These are phyloP conservation scores for Corythaeola cristata DNA, from an alignment of 2,113 vertebrate species.

Conservation along the genomic window DNA sequence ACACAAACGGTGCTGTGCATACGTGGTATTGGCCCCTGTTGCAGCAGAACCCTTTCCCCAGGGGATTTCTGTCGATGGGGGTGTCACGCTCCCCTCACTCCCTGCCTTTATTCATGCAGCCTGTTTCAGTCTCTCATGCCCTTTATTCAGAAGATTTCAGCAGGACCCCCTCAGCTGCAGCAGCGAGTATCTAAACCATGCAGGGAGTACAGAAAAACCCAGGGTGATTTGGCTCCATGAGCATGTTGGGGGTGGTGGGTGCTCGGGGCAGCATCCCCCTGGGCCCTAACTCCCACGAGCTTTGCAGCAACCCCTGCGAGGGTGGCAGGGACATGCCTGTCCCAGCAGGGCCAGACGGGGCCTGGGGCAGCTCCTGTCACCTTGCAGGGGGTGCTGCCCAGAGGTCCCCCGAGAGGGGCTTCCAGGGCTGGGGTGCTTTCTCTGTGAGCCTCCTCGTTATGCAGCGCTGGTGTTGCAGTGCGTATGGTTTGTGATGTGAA, in stretches of 20 bases:
- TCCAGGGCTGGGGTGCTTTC: not conserved
- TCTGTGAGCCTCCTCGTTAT: not conserved
- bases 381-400: not conserved
- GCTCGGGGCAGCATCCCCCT: not conserved
- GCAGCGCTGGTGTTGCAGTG: not conserved
- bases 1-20: not conserved
- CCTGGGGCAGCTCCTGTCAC: not conserved
- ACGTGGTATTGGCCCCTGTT: not conserved
- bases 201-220: not conserved
- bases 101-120: slow-evolving; percentile 54
- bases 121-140: slow-evolving; percentile 4
- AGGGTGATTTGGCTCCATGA: not conserved
- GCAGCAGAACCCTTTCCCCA: not conserved
- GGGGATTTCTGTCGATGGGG: not conserved
- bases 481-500: not conserved
- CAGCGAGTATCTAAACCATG: not conserved
- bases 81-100: not conserved
- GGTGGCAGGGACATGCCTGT: not conserved
- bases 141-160: slow-evolving; percentile 20
- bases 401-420: not conserved
- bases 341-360: not conserved
- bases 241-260: not conserved
- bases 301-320: not conserved
- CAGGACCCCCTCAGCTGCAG: slow-evolving; percentile 12
- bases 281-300: not conserved